Evolutionary conservation across 2,888 invertebrate genomes (phyloP), one percentile per base, ranked within the genome.

Genomic region (Exocentrus adspersus): DNA sequence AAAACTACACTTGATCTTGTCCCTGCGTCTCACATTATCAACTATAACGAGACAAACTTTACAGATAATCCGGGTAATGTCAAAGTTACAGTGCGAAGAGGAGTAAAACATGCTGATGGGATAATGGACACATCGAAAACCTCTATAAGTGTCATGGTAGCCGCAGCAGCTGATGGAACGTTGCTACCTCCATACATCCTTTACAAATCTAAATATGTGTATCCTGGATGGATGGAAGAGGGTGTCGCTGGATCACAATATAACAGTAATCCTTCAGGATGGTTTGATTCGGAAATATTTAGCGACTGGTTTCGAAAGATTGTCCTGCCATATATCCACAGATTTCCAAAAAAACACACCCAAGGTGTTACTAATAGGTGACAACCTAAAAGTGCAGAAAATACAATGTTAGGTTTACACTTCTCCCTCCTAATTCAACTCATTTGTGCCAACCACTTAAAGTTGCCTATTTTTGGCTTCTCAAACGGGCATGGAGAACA

Each of bases 11-110:
- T 46, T 10, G 2, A 7, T n/a, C 12, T 10, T 46, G 46, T 46
- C 2, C 21, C 46, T 21, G 1, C 46, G 2, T 7, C 21, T 21
- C 9, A 21, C 12, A 21, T 46, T n/a, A 2, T 46, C 6, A 46
- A 46, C n/a, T 46, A 46, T 46, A 24, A 46, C 12, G 46, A 46
- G 12, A 46, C 46, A 5, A 46, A 46, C 12, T 6, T 46, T 0
- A 12, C 21, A 6, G 46, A 46, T n/a, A 24, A 46, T 21, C 46
- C 46, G 5, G 46, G 46, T 7, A 19, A 20, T 20, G 9, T n/a
- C 5, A 46, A 46, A 46, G 9, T 7, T 10, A 2, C 24, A 7
- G 17, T 46, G 4, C 12, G 12, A 21, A 20, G 46, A n/a, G 20
- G 46, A 10, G 21, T n/a, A 10, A 46, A 46, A 12, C 21, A 46